These are phyloP conservation scores for Uromys caudimaculatus DNA, from an alignment of 2,797 vertebrate genomes.

Conservation along the genomic window DNA sequence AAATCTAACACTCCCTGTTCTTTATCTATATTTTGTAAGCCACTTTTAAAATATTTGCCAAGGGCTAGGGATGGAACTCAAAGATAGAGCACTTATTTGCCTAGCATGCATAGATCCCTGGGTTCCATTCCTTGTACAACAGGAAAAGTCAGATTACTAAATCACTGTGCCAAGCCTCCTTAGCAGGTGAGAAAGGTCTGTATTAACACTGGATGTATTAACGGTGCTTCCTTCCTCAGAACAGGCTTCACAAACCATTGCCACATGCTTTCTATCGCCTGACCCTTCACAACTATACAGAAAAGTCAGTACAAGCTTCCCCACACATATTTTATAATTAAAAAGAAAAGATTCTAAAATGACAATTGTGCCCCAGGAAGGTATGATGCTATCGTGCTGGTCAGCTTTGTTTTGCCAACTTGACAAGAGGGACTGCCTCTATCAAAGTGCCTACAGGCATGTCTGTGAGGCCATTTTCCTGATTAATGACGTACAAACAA, in stretches of 20 bases:
- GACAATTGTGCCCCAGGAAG: not conserved
- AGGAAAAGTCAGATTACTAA: not conserved
- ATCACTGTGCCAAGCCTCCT: not conserved
- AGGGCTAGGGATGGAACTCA: not conserved
- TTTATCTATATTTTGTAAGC: not conserved
- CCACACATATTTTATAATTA: not conserved
- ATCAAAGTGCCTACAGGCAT: not conserved
- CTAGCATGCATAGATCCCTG: not conserved
- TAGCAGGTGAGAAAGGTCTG: not conserved
- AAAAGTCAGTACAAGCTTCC: constrained; percentile 9
- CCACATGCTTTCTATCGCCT: not conserved
- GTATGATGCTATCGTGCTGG: not conserved
- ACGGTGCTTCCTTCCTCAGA: not conserved
- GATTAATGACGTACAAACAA: not conserved
- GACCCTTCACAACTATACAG: constrained; percentile 15
- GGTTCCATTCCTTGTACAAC: not conserved
- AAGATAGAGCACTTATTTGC: not conserved
- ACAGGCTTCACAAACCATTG: constrained; percentile 48
- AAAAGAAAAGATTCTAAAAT: constrained; percentile 38
- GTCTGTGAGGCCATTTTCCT: not conserved
- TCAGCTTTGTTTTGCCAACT: not conserved
- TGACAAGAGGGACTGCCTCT: not conserved
- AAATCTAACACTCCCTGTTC: constrained; percentile 40
- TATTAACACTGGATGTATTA: fast-evolving
- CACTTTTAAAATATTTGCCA: not conserved